Base-by-base conservation (phyloP, 1,140 invertebrate genomes). In the Phortica variegata region DNA sequence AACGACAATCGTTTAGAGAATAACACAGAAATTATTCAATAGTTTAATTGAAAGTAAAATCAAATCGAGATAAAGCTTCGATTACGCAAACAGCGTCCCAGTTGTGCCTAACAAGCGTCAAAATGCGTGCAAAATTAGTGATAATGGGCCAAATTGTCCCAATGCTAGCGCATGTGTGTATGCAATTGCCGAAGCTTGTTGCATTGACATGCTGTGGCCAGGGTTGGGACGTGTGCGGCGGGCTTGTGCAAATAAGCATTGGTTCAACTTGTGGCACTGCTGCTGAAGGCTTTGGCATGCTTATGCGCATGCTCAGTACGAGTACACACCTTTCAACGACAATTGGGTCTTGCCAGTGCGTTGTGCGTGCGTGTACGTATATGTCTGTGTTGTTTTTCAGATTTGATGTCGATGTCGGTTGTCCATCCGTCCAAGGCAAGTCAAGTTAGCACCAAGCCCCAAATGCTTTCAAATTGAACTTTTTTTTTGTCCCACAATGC, bases 141-240 rank as follows among this genome's bases (percentile, higher is more conserved):
- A 66, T 68, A 66, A 66, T 66, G 60, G 63, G 56, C 63, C 63
- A 66, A 63, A 66, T 66, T 66, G 63, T 66, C 54, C 60, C 63
- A 66, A 63, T 66, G 65, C 60, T 54, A 66, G 20, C 36, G 47
- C 18, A 54, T 18, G 54, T 23, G 47, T 51, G 44, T 38, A 38
- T 40, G 56, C 32, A 43, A 42, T 52, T 37, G 38, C 32, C 42
- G 33, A 20, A 41, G 37, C 13, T 15, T 36, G 47, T 43, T 47
- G 49, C 33, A 55, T 16, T 43, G n/a, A n/a, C 36, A 44, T 20
- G 26, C 17, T 13, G 23, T 26, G 17, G 38, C 21, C 33, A 20
- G 56, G 52, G 44, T 58, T 40, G 34, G 13, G 20, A 37, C 20
- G 8, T 34, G 18, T 26, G 44, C 21, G 39, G n/a, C n/a, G 56